These are phyloP conservation scores for Octodon degus DNA, from an alignment of 2,113 vertebrate genomes.

Conservation along the genomic window DNA sequence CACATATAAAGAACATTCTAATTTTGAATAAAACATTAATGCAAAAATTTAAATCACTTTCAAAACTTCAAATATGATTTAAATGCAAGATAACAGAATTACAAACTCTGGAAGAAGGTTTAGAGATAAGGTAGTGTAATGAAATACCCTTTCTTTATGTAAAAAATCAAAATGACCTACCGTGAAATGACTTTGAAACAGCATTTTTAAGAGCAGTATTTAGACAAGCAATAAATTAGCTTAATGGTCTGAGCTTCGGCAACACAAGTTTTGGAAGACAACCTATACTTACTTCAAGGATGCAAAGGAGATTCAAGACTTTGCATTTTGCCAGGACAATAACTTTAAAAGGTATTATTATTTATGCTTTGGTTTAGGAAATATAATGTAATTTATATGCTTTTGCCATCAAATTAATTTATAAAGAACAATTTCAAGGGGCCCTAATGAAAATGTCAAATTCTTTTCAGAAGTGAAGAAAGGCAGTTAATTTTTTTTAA, in stretches of 20 bases:
- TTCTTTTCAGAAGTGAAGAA: constrained; percentile 26
- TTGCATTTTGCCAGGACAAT: background rate
- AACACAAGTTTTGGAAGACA: background rate
- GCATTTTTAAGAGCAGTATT: background rate
- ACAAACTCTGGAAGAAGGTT: background rate
- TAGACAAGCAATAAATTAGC: constrained; percentile 5
- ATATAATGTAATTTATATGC: background rate
- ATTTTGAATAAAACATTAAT: background rate
- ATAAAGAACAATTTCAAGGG: background rate
- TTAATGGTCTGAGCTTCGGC: background rate
- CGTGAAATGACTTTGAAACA: background rate
- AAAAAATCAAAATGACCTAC: constrained; percentile 25
- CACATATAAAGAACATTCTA: background rate
- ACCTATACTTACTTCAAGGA: background rate
- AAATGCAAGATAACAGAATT: constrained; percentile 3
- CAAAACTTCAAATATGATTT: background rate
- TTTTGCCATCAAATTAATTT: constrained; percentile 24
- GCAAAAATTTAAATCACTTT: constrained; percentile 43
- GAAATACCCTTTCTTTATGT: constrained; percentile 23
- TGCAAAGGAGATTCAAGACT: constrained; percentile 24
- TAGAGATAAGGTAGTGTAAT: background rate
- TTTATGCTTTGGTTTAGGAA: constrained; percentile 9
- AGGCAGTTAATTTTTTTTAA: background rate
- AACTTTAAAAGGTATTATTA: background rate
- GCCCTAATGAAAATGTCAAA: constrained; percentile 13